Base-by-base conservation (phyloP, 1,140 invertebrate species). In the Ylistrum balloti region DNA sequence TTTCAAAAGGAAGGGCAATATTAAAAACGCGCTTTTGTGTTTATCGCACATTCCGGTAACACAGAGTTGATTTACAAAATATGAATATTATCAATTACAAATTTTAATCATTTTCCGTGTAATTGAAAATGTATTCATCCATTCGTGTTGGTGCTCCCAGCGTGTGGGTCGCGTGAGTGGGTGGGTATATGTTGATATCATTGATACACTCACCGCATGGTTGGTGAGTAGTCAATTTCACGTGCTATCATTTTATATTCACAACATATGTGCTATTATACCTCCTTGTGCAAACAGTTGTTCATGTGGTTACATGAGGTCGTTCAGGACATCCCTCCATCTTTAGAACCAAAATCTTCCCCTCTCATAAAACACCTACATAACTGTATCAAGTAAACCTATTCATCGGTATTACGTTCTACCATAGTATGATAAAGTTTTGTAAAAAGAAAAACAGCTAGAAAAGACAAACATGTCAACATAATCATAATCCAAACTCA, bases 71-170 rank as follows among this genome's bases (percentile, higher is more conserved):
- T 28, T 74, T 28, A 74, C 56, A 74, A 74, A 74, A 74, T 74
- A 74, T 74, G 56, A 74, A 74, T 74, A 74, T 17, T 74, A 74
- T 74, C 56, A 74, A 74, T 74, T 74, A 17, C 56, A 74, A 45
- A 17, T 74, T 74, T 74, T 28, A 74, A 74, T 74, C 5, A 74
- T 28, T 74, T 28, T 28, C 56, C 56, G 56, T 74, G 28, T 74
- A 74, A 74, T 74, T 74, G 56, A 74, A 74, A 74, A 74, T 74
- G 9, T 28, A 74, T 17, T 1, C 56, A 17, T 17, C 56, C 56
- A n/a, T 28, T 9, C 22, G 22, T 74, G 1, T 74, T n/a, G 56
- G 22, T 28, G n/a, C 5, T 74, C 2, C 0, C 56, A 74, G 56
- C n/a, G 56, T 74, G 56, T 74, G 56, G 56, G 56, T n/a, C 9